phyloP scores from a whole-genome alignment of 37 sponge, comb jelly and placozoan species.

The Spongia lamella region DNA sequence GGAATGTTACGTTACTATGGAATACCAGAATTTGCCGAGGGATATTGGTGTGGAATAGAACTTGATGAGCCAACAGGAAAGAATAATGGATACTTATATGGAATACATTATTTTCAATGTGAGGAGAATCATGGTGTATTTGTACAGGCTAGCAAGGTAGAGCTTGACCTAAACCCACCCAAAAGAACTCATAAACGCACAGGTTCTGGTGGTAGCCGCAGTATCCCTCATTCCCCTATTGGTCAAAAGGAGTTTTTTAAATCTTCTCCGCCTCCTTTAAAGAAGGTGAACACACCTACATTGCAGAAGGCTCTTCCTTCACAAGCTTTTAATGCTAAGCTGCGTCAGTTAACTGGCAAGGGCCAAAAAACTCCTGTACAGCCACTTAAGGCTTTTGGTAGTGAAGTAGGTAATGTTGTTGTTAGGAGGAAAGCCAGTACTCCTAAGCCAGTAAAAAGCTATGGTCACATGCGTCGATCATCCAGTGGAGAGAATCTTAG shows the following conservation, averaged over 20 bases:
- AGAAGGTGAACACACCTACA: not conserved
- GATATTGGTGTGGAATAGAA: slow-evolving; percentile 65
- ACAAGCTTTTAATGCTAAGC: not conserved
- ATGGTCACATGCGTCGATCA: not conserved
- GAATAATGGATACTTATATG: slow-evolving; percentile 58
- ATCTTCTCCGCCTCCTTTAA: not conserved
- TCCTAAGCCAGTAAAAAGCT: slow-evolving; percentile 1
- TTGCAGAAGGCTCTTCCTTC: slow-evolving; percentile 29
- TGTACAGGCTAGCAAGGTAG: slow-evolving; percentile 46
- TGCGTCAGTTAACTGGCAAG: not conserved
- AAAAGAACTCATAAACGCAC: too few relatives aligned
- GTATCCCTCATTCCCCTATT: slow-evolving; percentile 4
- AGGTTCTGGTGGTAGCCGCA: slow-evolving; percentile 9
- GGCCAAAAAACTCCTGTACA: not conserved
- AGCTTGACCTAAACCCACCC: slow-evolving; percentile 20
- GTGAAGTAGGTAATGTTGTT: slow-evolving; percentile 24
- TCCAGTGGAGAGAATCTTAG: not conserved
- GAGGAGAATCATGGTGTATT: slow-evolving; percentile 53
- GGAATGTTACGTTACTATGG: slow-evolving; percentile 54
- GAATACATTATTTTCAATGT: slow-evolving; percentile 66
- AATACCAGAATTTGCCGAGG: slow-evolving; percentile 53
- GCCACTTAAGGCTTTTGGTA: slow-evolving; percentile 30
- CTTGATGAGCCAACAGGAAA: slow-evolving; percentile 47
- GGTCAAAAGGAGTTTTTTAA: not conserved
- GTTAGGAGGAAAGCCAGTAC: not conserved